These are phyloP conservation scores for Carassius carassius DNA, from an alignment of 2,113 vertebrate genomes.

Conservation along the genomic window DNA sequence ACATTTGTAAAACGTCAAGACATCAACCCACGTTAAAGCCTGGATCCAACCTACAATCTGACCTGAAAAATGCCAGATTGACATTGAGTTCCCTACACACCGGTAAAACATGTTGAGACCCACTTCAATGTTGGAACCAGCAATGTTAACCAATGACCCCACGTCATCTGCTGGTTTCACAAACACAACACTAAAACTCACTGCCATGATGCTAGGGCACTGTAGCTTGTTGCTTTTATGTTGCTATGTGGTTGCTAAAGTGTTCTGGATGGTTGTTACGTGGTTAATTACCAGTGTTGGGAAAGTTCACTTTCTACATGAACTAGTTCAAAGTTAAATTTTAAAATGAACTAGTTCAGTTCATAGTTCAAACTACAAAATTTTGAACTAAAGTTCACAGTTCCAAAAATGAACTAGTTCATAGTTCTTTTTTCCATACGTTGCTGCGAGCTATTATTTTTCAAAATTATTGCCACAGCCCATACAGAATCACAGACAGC, in stretches of 20 bases:
- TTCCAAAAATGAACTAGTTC: no score
- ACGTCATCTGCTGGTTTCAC: not conserved
- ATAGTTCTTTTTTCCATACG: no score
- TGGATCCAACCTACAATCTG: not conserved
- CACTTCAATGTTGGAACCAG: constrained; percentile 1
- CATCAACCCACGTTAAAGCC: not conserved
- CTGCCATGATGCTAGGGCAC: not conserved
- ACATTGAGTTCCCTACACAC: not conserved
- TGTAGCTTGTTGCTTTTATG: not conserved
- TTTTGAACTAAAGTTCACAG: no score
- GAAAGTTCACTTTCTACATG: no score
- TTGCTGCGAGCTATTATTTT: no score
- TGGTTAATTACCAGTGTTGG: no score
- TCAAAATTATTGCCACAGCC: no score
- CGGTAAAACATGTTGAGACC: not conserved
- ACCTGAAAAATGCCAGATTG: not conserved
- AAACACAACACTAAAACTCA: not conserved
- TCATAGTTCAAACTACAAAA: no score
- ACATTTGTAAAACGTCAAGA: constrained; percentile 3
- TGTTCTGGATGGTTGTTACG: not conserved
- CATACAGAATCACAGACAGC: no score
- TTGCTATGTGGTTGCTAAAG: not conserved
- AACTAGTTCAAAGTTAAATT: no score
- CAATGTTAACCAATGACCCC: not conserved
- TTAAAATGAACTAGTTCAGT: no score